phyloP scores from a whole-genome alignment of 2,888 invertebrate species.

The Chaitophorus viminalis region DNA sequence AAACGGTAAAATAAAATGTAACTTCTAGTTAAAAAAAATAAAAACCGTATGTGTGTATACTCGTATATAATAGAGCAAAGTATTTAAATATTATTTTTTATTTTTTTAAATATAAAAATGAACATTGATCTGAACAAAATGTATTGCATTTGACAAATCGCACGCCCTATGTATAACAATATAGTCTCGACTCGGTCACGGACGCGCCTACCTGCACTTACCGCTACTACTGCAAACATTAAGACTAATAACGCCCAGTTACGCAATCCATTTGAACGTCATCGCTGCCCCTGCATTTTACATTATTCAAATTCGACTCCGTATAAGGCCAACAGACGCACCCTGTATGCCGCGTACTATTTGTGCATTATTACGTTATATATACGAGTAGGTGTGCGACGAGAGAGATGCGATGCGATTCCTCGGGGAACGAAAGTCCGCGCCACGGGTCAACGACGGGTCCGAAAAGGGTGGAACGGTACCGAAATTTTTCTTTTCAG shows the following conservation, averaged over 20 bases:
- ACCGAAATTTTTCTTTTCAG: background rate
- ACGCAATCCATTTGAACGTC: slow-evolving; percentile 34
- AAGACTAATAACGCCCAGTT: slow-evolving; percentile 36
- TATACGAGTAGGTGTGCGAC: background rate
- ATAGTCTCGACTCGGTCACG: slow-evolving; percentile 8
- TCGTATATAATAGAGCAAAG: too few relatives aligned
- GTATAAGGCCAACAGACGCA: background rate
- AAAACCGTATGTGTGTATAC: too few relatives aligned
- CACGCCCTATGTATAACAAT: too few relatives aligned
- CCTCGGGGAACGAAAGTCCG: background rate
- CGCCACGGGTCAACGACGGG: background rate
- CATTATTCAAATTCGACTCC: slow-evolving; percentile 45
- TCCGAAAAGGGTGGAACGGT: background rate
- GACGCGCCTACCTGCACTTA: background rate
- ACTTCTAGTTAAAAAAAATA: too few relatives aligned
- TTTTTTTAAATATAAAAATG: too few relatives aligned
- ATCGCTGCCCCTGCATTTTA: slow-evolving; percentile 19
- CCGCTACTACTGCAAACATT: background rate
- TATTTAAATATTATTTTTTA: too few relatives aligned
- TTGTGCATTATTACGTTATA: background rate
- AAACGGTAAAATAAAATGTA: too few relatives aligned
- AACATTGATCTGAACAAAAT: too few relatives aligned
- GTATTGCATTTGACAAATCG: too few relatives aligned
- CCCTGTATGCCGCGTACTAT: background rate
- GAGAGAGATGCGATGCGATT: background rate